These are phyloP conservation scores for Thomomys bottae DNA, from an alignment of 2,113 vertebrate species.

Conservation along the genomic window DNA sequence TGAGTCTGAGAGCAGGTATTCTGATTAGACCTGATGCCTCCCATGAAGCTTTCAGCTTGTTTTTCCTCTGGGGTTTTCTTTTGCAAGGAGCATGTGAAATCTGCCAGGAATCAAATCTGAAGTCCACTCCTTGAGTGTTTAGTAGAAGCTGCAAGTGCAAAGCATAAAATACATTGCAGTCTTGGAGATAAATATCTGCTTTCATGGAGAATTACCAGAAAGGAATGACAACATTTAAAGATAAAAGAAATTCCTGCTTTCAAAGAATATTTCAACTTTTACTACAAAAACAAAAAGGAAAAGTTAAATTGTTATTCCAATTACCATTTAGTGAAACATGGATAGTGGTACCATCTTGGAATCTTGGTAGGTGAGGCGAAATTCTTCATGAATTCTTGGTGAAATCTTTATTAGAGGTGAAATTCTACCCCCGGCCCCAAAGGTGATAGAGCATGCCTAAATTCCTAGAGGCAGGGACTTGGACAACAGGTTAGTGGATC, in stretches of 20 bases:
- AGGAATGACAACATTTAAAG: not conserved
- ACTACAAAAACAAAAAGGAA: not conserved
- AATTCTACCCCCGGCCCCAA: no score
- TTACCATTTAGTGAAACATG: no score
- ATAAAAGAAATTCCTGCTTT: not conserved
- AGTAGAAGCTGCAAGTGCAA: not conserved
- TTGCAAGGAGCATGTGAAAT: constrained; percentile 43
- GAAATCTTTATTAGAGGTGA: no score
- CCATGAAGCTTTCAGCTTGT: not conserved
- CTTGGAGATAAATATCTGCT: not conserved
- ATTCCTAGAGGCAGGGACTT: no score
- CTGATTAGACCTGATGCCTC: constrained; percentile 22
- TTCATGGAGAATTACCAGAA: not conserved
- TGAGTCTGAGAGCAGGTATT: not conserved
- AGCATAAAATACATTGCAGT: not conserved
- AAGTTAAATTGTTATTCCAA: not conserved
- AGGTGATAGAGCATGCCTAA: no score
- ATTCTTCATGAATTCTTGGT: no score
- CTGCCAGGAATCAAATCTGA: constrained; percentile 54
- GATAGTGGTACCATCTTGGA: no score
- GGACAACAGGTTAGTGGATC: no score
- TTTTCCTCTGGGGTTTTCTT: constrained; percentile 48
- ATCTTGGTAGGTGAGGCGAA: no score
- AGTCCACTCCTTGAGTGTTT: constrained; percentile 24
- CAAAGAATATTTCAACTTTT: not conserved